These are phyloP conservation scores for Drosophila falleni DNA, from an alignment of 2,888 invertebrate species.

Conservation along the genomic window DNA sequence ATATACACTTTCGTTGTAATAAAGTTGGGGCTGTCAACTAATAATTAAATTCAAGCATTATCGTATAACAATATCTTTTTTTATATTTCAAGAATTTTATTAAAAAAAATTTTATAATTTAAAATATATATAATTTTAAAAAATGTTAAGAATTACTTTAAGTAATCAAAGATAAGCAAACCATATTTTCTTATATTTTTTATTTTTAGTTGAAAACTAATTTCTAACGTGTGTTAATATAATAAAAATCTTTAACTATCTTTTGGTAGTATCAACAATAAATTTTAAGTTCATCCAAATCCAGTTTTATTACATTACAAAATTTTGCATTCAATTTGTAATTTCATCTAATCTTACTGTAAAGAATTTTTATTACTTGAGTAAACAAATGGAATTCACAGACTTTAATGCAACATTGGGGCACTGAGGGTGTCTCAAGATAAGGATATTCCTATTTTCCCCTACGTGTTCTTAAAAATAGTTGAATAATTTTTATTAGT, in stretches of 20 bases:
- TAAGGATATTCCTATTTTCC: not conserved
- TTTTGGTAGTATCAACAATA: too few relatives aligned
- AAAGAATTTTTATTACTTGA: not conserved
- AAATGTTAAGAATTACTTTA: too few relatives aligned
- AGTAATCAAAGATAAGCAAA: too few relatives aligned
- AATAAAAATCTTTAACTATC: too few relatives aligned
- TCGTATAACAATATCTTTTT: not conserved
- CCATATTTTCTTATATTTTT: too few relatives aligned
- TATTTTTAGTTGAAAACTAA: too few relatives aligned
- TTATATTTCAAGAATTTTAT: too few relatives aligned
- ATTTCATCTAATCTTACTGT: not conserved
- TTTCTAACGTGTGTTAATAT: too few relatives aligned
- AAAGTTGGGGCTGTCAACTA: not conserved
- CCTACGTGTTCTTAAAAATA: constrained; percentile 18
- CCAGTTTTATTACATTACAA: too few relatives aligned
- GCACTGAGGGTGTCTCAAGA: constrained; percentile 7
- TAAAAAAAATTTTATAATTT: too few relatives aligned
- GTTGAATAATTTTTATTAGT: constrained; percentile 38
- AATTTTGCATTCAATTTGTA: not conserved
- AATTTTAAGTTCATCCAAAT: too few relatives aligned
- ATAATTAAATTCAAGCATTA: not conserved
- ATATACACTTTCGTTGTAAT: not conserved
- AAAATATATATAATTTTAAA: too few relatives aligned
- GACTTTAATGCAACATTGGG: not conserved
- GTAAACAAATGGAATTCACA: constrained; percentile 9